phyloP scores from a whole-genome alignment of 2,888 invertebrate species.

The Diploptera punctata region DNA sequence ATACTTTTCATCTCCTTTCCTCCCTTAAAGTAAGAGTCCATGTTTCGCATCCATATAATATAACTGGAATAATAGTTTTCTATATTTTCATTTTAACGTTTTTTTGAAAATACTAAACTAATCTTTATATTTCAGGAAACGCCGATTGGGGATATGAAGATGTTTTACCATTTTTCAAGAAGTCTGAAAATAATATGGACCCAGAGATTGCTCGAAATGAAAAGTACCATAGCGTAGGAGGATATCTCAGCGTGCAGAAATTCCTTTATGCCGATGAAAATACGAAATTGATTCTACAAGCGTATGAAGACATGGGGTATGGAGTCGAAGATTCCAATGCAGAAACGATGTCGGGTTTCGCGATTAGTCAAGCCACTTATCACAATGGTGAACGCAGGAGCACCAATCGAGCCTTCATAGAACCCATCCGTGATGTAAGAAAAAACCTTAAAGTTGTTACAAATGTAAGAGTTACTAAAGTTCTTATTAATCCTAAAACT shows the following conservation, averaged over 20 bases:
- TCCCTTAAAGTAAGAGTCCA: too few relatives aligned
- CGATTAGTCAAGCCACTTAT: not conserved
- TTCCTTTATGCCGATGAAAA: not conserved
- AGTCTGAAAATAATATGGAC: conserved; percentile 6
- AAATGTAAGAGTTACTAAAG: not conserved
- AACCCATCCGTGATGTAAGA: not conserved
- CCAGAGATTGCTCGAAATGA: not conserved
- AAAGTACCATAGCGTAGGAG: not conserved
- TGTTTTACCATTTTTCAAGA: not conserved
- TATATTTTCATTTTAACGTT: too few relatives aligned
- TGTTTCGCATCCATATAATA: too few relatives aligned
- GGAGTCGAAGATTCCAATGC: not conserved
- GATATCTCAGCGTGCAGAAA: not conserved
- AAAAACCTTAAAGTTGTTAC: not conserved
- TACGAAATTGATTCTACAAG: not conserved
- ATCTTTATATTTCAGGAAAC: conserved; percentile 62
- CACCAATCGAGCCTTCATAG: not conserved
- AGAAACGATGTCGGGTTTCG: not conserved
- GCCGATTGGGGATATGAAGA: not conserved
- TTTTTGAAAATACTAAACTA: too few relatives aligned
- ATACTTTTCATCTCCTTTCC: too few relatives aligned
- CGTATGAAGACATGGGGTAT: not conserved
- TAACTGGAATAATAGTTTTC: too few relatives aligned
- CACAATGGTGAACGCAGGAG: not conserved
- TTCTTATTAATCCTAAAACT: not conserved